These are phyloP conservation scores for Myotis myotis DNA, from an alignment of 2,797 vertebrate species.

Conservation along the genomic window DNA sequence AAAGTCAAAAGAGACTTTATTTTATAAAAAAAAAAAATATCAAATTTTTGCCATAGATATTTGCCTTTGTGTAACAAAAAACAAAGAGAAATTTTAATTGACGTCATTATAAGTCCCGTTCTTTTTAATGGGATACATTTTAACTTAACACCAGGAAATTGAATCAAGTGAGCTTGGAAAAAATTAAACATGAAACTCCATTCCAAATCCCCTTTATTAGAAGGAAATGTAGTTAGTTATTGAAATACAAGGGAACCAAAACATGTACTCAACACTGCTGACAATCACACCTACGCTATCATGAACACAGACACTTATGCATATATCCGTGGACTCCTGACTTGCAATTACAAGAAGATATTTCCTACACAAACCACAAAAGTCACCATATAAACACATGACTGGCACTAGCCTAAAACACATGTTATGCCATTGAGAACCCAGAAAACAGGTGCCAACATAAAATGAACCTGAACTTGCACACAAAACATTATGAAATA, in stretches of 20 bases:
- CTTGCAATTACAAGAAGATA: conserved; percentile 78
- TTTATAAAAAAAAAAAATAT: not conserved
- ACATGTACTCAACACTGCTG: conserved; percentile 77
- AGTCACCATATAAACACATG: conserved; percentile 70
- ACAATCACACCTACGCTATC: conserved; percentile 72
- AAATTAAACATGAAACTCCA: conserved; percentile 52
- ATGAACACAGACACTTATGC: conserved; percentile 77
- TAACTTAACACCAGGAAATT: not conserved
- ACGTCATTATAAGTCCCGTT: not conserved
- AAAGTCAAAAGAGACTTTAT: not conserved
- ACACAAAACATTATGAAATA: conserved; percentile 41
- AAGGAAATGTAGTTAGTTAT: conserved; percentile 79
- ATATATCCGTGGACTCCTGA: conserved; percentile 72
- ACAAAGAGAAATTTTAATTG: not conserved
- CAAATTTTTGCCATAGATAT: not conserved
- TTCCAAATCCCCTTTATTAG: conserved; percentile 68
- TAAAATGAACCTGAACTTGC: conserved; percentile 59
- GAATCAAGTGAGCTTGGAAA: conserved; percentile 60
- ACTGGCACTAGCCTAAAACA: conserved; percentile 74
- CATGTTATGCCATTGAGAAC: conserved; percentile 54
- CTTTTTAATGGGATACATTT: conserved; percentile 1
- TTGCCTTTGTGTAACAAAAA: conserved; percentile 13
- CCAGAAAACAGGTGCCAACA: conserved; percentile 52
- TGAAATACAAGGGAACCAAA: conserved; percentile 76
- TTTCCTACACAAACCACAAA: conserved; percentile 71